These are phyloP conservation scores for Drosophila takahashii DNA, from an alignment of 1,140 invertebrate species.

Conservation along the genomic window DNA sequence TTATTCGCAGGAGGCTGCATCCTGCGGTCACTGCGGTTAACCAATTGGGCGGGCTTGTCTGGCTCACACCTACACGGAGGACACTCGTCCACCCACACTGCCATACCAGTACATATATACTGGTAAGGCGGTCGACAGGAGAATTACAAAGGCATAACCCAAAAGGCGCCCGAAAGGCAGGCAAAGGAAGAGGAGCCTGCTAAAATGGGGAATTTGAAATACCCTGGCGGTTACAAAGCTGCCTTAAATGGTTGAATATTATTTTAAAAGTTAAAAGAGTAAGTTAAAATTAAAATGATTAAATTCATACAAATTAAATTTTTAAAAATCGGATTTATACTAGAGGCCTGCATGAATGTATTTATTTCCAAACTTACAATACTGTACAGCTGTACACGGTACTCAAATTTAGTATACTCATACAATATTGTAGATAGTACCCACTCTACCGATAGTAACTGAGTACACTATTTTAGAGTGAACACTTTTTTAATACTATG, in stretches of 20 bases:
- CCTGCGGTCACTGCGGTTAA: slow-evolving; percentile 76
- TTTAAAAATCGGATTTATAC: too few relatives aligned
- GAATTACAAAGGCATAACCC: slow-evolving; percentile 46
- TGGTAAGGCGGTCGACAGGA: slow-evolving; percentile 12
- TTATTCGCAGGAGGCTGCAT: slow-evolving; percentile 66
- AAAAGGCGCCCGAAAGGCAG: slow-evolving; percentile 25
- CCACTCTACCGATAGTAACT: too few relatives aligned
- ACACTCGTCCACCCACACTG: slow-evolving; percentile 5
- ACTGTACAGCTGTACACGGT: too few relatives aligned
- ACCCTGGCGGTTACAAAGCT: not conserved
- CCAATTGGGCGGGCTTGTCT: slow-evolving; percentile 39
- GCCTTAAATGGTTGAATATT: not conserved
- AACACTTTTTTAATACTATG: too few relatives aligned
- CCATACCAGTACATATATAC: not conserved
- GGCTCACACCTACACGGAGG: slow-evolving; percentile 22
- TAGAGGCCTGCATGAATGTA: too few relatives aligned
- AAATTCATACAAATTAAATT: not conserved
- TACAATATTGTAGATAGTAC: too few relatives aligned
- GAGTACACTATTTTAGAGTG: too few relatives aligned
- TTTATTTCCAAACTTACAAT: too few relatives aligned
- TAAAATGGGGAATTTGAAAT: slow-evolving; percentile 11
- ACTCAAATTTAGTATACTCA: too few relatives aligned
- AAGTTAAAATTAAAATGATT: not conserved
- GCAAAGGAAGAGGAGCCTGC: slow-evolving; percentile 8
- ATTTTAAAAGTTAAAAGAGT: not conserved